phyloP scores from a whole-genome alignment of 1,140 invertebrate species.

The Dendrolimus punctatus region DNA sequence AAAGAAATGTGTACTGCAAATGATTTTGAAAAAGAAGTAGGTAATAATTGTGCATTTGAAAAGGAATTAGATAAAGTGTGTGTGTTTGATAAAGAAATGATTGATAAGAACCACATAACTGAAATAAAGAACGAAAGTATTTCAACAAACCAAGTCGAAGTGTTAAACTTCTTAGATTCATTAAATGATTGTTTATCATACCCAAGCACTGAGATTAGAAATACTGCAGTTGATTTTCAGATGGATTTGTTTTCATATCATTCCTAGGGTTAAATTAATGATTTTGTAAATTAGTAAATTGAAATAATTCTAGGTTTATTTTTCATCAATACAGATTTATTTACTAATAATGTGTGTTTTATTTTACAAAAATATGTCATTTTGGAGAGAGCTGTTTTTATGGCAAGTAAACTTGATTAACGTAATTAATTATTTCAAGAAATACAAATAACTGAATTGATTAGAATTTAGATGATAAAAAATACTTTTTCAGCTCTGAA shows the following conservation, averaged over 20 bases:
- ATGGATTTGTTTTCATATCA: slow-evolving; percentile 58
- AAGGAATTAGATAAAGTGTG: no score
- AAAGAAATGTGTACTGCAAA: no score
- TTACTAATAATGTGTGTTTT: slow-evolving; percentile 13
- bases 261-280: slow-evolving; percentile 15
- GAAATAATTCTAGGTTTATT: slow-evolving; percentile 20
- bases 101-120: not conserved
- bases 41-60: no score
- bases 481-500: no score
- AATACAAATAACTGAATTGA: no score
- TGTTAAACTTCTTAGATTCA: slow-evolving; percentile 55
- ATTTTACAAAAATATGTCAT: not conserved
- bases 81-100: not conserved
- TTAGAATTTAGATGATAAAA: no score
- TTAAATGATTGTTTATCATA: slow-evolving; percentile 42
- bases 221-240: slow-evolving; percentile 48
- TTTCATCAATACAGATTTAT: slow-evolving; percentile 19
- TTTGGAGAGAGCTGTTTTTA: no score
- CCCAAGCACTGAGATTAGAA: slow-evolving; percentile 47
- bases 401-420: no score
- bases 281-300: not conserved
- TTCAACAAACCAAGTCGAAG: slow-evolving; percentile 29
- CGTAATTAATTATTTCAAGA: no score
- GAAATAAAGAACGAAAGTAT: slow-evolving; percentile 16
- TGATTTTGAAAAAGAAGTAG: no score